Evolutionary conservation across 2,113 vertebrate genomes (phyloP).

Genomic region (Callopanchax toddi): DNA sequence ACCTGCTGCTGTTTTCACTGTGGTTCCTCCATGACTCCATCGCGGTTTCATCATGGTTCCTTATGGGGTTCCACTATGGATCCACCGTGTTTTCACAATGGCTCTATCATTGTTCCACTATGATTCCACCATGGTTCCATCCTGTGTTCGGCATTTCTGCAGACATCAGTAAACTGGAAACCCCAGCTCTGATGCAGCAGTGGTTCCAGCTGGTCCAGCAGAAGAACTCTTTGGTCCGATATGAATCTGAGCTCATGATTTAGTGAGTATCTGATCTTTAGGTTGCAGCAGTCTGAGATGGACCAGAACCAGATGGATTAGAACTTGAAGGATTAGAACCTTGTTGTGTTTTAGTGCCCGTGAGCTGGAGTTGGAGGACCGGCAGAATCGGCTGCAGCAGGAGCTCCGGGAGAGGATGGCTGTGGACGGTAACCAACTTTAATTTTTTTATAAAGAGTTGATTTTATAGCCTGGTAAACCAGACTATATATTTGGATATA

Average conservation of each 20-base stretch:
- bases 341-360: slow-evolving; percentile 82
- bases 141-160: neutral
- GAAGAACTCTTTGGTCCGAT: slow-evolving; percentile 92
- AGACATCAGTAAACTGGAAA: slow-evolving; percentile 92
- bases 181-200: slow-evolving; percentile 93
- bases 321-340: too few species aligned
- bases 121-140: neutral
- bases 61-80: too few species aligned
- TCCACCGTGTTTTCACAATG: too few species aligned
- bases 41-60: too few species aligned
- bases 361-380: slow-evolving; percentile 94
- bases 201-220: slow-evolving; percentile 97
- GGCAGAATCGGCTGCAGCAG: slow-evolving; percentile 95
- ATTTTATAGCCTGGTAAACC: too few species aligned
- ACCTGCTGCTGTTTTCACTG: neutral
- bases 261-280: slow-evolving; percentile 84
- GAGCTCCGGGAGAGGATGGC: slow-evolving; percentile 95
- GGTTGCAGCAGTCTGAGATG: neutral
- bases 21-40: neutral
- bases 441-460: too few species aligned
- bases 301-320: slow-evolving; percentile 4
- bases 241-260: slow-evolving; percentile 95
- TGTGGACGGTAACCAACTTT: slow-evolving; percentile 83
- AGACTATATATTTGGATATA: too few species aligned
- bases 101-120: too few species aligned